Evolutionary conservation across 2,888 invertebrate genomes (phyloP).

Genomic region (Argyra leucocephala): DNA sequence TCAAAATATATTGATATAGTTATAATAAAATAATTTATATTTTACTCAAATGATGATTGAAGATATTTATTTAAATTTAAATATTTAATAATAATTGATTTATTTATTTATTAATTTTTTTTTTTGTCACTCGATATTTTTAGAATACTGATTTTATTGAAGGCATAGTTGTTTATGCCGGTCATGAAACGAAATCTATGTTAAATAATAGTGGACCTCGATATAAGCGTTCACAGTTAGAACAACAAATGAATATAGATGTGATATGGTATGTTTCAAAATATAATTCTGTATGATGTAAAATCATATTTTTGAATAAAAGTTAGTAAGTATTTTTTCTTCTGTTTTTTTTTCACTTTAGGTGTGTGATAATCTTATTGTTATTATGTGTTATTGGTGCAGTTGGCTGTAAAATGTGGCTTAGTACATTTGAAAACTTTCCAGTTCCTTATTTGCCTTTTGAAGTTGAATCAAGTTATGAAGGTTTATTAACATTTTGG

Average conservation of each 20-base stretch:
- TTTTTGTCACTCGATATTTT: background rate
- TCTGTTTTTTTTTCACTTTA: constrained; percentile 22
- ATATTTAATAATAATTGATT: background rate
- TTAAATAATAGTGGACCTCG: constrained; percentile 92
- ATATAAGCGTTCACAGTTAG: constrained; percentile 84
- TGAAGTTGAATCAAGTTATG: constrained; percentile 53
- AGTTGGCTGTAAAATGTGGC: constrained; percentile 81
- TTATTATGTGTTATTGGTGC: constrained; percentile 85
- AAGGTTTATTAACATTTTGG: constrained; percentile 84
- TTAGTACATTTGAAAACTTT: constrained; percentile 45
- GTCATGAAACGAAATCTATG: constrained; percentile 97
- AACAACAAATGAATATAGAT: constrained; percentile 89
- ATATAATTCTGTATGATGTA: background rate
- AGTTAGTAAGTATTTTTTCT: no score
- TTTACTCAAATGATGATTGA: no score
- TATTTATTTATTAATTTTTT: background rate
- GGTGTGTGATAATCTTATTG: constrained; percentile 80
- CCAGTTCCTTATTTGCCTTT: constrained; percentile 60
- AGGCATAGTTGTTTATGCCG: constrained; percentile 93
- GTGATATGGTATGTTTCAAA: constrained; percentile 82
- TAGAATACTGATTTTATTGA: constrained; percentile 93
- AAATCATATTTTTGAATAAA: background rate
- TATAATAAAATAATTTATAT: no score
- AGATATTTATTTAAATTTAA: no score
- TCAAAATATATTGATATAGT: no score